These are phyloP conservation scores for Lochmaea capreae DNA, from an alignment of 2,888 invertebrate genomes.

Conservation along the genomic window DNA sequence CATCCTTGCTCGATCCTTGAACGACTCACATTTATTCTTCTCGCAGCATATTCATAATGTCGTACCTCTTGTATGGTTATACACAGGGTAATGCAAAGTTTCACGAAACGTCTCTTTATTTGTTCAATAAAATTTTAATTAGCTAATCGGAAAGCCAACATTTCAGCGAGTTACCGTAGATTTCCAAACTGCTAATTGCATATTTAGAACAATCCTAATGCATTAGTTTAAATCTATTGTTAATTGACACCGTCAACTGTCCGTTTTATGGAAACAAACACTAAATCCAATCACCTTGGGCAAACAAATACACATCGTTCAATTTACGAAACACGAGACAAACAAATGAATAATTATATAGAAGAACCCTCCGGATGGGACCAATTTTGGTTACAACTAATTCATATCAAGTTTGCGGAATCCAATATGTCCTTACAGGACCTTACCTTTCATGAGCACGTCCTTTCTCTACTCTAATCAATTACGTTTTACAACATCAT, in stretches of 20 bases:
- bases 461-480: too few species aligned
- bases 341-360: constrained; percentile 32
- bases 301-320: constrained; percentile 21
- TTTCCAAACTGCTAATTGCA: constrained; percentile 16
- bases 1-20: too few species aligned
- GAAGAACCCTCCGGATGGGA: constrained; percentile 4
- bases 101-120: too few species aligned
- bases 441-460: too few species aligned
- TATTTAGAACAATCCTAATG: constrained; percentile 18
- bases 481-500: too few species aligned
- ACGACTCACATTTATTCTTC: too few species aligned
- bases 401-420: background rate
- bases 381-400: background rate
- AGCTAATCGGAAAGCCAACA: background rate
- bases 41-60: too few species aligned
- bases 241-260: constrained; percentile 24
- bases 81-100: too few species aligned
- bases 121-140: too few species aligned
- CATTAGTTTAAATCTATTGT: constrained; percentile 24
- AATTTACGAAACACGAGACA: constrained; percentile 23
- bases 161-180: constrained; percentile 6
- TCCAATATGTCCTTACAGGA: too few species aligned
- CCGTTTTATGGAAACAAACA: constrained; percentile 11
- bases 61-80: too few species aligned
- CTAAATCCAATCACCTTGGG: constrained; percentile 16